Percentiles rank a stretch among this genome's conserved stretches.
Evolutionary conservation across 1,140 invertebrate genomes (phyloP).

Genomic region (Cherax destructor): DNA sequence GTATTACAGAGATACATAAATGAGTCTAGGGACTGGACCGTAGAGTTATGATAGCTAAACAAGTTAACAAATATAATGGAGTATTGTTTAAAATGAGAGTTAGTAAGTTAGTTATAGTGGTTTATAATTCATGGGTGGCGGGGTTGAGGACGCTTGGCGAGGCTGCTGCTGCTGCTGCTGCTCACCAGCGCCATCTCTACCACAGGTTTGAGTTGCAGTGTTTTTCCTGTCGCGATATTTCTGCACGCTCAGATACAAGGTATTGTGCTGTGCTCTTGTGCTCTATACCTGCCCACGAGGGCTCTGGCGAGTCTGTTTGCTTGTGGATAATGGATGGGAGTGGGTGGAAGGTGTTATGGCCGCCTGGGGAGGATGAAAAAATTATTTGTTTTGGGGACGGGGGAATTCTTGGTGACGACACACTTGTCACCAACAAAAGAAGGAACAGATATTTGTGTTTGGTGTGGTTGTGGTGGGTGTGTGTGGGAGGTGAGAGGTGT

Average conservation of each 20-base stretch:
- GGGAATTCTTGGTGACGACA: conserved; percentile 33
- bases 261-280: not conserved
- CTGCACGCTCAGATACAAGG: conserved; percentile 15
- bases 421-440: conserved; percentile 37
- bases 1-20: no score
- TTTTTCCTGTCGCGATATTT: conserved; percentile 39
- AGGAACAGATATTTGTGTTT: not conserved
- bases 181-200: conserved; percentile 32
- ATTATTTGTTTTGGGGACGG: conserved; percentile 17
- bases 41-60: no score
- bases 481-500: not conserved
- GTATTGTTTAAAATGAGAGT: no score
- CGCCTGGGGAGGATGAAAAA: not conserved
- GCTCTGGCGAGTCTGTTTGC: no score
- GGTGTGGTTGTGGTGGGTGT: not conserved
- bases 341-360: no score
- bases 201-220: conserved; percentile 20
- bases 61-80: no score
- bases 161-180: not conserved
- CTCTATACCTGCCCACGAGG: no score
- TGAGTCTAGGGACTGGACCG: no score
- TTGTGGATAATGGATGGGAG: no score
- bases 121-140: not conserved
- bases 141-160: not conserved
- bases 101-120: no score